Percentiles rank a stretch among this genome's conserved stretches.
These are phyloP conservation scores for Holacanthella duospinosa DNA, from an alignment of 2,888 invertebrate species.

Conservation along the genomic window DNA sequence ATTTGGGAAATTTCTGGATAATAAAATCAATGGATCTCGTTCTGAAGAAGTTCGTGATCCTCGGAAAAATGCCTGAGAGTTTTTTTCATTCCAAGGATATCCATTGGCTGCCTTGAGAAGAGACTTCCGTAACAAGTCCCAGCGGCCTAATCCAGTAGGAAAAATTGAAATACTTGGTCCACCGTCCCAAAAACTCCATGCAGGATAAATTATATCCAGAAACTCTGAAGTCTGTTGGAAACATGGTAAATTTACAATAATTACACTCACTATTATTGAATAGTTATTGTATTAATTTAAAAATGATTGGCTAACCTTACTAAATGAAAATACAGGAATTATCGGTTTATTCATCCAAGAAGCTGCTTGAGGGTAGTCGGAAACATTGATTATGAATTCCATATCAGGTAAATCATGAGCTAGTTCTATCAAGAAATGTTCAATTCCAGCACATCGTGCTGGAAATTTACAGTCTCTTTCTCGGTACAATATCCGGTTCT, in stretches of 20 bases:
- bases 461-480: conserved; percentile 83
- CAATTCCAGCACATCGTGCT: conserved; percentile 77
- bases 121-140: conserved; percentile 71
- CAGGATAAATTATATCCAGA: conserved; percentile 79
- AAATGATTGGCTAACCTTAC: conserved; percentile 55
- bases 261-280: neutral
- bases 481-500: conserved; percentile 66
- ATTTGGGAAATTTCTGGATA: conserved; percentile 61
- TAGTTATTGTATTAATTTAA: neutral
- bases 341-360: conserved; percentile 46
- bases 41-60: conserved; percentile 89
- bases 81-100: conserved; percentile 67
- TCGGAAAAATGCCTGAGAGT: conserved; percentile 61
- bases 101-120: conserved; percentile 56
- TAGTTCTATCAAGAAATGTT: conserved; percentile 68
- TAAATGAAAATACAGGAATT: conserved; percentile 88
- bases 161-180: conserved; percentile 91
- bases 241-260: neutral
- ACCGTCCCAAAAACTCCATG: conserved; percentile 98
- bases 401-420: conserved; percentile 58
- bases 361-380: conserved; percentile 80
- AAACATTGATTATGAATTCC: conserved; percentile 77
- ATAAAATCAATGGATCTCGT: conserved; percentile 71
- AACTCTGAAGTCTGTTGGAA: conserved; percentile 55
- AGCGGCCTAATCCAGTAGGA: conserved; percentile 84